Base-by-base conservation (phyloP, 1,140 invertebrate genomes). In the Himalopsyche phryganea region DNA sequence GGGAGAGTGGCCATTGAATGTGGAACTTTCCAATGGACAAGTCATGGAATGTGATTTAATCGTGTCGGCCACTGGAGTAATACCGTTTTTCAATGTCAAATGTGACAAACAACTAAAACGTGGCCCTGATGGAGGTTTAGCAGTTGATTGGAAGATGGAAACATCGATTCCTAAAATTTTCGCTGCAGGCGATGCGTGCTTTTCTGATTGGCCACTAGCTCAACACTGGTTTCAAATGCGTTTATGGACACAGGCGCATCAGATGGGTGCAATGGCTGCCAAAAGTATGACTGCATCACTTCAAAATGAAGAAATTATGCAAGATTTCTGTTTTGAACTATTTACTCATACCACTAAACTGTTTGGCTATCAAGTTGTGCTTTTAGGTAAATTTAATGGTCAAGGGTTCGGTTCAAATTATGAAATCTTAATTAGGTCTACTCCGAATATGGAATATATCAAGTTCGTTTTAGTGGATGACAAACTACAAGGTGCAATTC, bases 261-360 rank as follows among this genome's bases (percentile, higher is more conserved):
- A 98, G 76, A 98, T 98, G 96, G 97, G 96, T 9, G 80, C 82
- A 38, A 97, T 96, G 80, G 93, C 90, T 11, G 95, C 92, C 0
- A 90, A 92, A 71, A 87, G 88, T 57, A 98, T 99, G 91, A 80
- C 84, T 58, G 85, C 84, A 1, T 76, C 76, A 45, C 66, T 81
- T 1, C 78, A 71, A 14, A 75, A 80, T 10, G 85, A 91, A 75
- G 75, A 82, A 55, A 82, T 89, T 17, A 73, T 86, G 32, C 85
- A 89, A 77, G 94, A 98, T 72, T 96, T 98, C 74, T 94, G 92
- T 72, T 99, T 99, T 78, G 96, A 99, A 77, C 69, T 98, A 13
- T 99, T 99, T 70, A 87, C 94, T 0, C 97, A 99, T 77, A 90
- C 95, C 1, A 99, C 97, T 3, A 87, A 84, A 60, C 90, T 99